Conservation (phyloP, 2,888 invertebrate genomes). For the Amiota communis region DNA sequence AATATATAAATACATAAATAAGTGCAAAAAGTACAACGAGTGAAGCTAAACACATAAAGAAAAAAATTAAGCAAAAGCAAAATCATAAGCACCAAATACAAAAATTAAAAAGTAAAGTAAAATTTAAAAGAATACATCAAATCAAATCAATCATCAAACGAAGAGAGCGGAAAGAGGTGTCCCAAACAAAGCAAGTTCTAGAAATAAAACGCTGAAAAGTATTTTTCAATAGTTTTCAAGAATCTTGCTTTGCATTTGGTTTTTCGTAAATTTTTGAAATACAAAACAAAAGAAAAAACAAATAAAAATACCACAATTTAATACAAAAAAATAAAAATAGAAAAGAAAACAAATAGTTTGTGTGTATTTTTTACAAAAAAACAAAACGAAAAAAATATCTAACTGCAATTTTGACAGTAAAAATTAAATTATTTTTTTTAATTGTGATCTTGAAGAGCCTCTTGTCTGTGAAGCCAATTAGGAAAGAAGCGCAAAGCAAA, state of each 20-base stretch:
- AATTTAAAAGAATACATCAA: slow-evolving; percentile 24
- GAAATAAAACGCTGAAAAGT: slow-evolving; percentile 38
- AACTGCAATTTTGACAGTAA: slow-evolving; percentile 18
- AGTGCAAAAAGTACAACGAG: slow-evolving; percentile 67
- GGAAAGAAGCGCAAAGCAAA: slow-evolving; percentile 51
- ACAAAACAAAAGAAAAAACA: not conserved
- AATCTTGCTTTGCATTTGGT: slow-evolving; percentile 33
- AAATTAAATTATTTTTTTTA: slow-evolving; percentile 47
- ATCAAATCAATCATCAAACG: slow-evolving; percentile 7
- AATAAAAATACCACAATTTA: slow-evolving; percentile 1
- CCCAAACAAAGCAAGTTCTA: slow-evolving; percentile 21
- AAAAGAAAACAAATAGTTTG: slow-evolving; percentile 24
- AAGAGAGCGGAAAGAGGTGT: slow-evolving; percentile 26
- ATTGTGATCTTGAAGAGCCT: slow-evolving; percentile 66
- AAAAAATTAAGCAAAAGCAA: slow-evolving; percentile 33
- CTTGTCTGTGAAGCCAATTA: slow-evolving; percentile 57
- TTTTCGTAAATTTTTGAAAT: slow-evolving; percentile 36
- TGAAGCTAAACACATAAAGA: slow-evolving; percentile 55
- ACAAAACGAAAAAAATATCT: slow-evolving; percentile 29
- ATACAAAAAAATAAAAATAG: slow-evolving; percentile 8
- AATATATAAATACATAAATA: slow-evolving; percentile 60
- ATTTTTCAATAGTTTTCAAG: slow-evolving; percentile 44
- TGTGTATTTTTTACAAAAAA: slow-evolving; percentile 27
- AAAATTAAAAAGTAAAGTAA: slow-evolving; percentile 33
- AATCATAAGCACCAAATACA: slow-evolving; percentile 18